Base-by-base conservation (phyloP, 2,888 invertebrate species). In the Pristionchus fissidentatus region DNA sequence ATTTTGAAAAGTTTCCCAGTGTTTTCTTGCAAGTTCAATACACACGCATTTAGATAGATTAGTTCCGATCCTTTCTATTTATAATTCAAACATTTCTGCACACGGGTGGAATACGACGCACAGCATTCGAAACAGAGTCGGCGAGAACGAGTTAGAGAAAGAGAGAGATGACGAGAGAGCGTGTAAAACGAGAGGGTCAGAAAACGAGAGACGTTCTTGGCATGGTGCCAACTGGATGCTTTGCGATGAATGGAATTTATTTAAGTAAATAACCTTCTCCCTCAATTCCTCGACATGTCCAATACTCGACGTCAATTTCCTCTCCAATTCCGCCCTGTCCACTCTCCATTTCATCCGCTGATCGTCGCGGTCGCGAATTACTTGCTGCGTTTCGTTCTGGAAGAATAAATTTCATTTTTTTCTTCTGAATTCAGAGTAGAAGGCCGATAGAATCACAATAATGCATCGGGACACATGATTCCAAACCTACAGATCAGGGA, bases 291-390 rank as follows among this genome's bases (percentile, higher is more conserved):
- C 83, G 5, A 90, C 89, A 83, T 92, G 91, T 26, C 89, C 88
- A 70, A 92, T 92, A 70, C 87, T 88, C 29, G 89, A 89, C 5
- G 89, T 85, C 15, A 92, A 81, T 41, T 89, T 86, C 55, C 87
- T 87, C 73, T 91, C 91, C 41, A 92, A 70, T 10, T 92, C 92
- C 0, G 90, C 88, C 43, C 85, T 84, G 55, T 92, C 89, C 49
- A 92, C 81, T 29, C 87, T 86, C 29, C 84, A 75, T 52, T 88
- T 85, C 84, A 91, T 84, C 62, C 88, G 88, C 26, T 86, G 85
- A 52, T 90, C 89, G 66, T 90, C 89, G n/a, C 88, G 84, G 19
- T 90, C 88, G 15, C 86, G 83, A n/a, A 84, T 70, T 29, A 90
- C 79, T 26, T 87, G 87, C 4, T 84, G 81, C n/a, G 86, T 85